A percentile compares a stretch with the other conserved stretches of the same genome.
Conservation (phyloP, 2,113 vertebrate species). For the Microcebus tavaratra region DNA sequence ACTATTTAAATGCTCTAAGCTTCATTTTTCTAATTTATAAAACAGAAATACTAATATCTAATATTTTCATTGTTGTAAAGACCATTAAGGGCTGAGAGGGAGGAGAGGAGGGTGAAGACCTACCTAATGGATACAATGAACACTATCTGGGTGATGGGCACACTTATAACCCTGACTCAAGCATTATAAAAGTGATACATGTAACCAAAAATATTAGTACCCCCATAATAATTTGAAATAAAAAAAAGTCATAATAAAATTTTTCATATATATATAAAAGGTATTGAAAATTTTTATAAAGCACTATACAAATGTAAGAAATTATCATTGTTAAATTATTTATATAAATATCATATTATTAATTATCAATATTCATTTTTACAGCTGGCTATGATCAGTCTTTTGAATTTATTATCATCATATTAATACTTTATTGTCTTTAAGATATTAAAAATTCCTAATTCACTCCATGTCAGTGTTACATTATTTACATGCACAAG, state of each 20-base stretch:
- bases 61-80: background rate
- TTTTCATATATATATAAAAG: background rate
- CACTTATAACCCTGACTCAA: too few relatives aligned
- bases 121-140: too few relatives aligned
- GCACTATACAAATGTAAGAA: background rate
- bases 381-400: background rate
- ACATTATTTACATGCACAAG: background rate
- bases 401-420: background rate
- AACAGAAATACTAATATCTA: background rate
- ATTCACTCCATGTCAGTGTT: background rate
- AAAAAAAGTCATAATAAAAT: background rate
- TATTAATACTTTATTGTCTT: background rate
- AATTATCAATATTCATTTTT: conserved; percentile 20
- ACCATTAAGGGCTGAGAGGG: background rate
- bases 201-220: too few relatives aligned
- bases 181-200: too few relatives aligned
- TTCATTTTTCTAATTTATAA: conserved; percentile 9
- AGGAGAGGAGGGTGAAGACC: too few relatives aligned
- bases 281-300: background rate
- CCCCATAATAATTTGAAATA: too few relatives aligned
- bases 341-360: background rate
- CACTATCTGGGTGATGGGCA: too few relatives aligned
- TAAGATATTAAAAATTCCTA: background rate
- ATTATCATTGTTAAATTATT: background rate
- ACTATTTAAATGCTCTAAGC: conserved; percentile 22